phyloP scores from a whole-genome alignment of 2,797 vertebrate species.

The Danio tinwini region DNA sequence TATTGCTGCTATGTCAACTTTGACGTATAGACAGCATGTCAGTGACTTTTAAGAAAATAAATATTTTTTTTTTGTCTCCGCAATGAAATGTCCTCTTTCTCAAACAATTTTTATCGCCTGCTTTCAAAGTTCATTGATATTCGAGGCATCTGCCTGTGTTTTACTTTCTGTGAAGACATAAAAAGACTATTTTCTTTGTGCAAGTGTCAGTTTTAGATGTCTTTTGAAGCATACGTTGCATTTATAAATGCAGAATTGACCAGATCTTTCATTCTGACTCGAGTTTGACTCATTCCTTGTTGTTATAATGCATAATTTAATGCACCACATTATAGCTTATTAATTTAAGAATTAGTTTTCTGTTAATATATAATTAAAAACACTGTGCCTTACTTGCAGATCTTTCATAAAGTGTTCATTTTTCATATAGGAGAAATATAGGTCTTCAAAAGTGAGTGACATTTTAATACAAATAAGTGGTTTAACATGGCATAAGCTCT shows the following conservation, averaged over 20 bases:
- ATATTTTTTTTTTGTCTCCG: neutral
- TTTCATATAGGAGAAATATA: neutral
- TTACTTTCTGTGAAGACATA: neutral
- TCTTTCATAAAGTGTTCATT: constrained; percentile 1
- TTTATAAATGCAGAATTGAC: neutral
- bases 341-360: neutral
- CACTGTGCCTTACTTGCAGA: neutral
- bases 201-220: neutral
- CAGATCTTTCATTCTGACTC: constrained; percentile 11
- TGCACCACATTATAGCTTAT: neutral
- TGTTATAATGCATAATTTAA: constrained; percentile 14
- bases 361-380: neutral
- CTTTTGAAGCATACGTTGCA: neutral
- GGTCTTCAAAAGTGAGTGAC: neutral
- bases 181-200: neutral
- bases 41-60: neutral
- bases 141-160: neutral
- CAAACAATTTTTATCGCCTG: neutral
- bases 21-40: neutral
- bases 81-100: neutral
- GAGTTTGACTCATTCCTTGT: neutral
- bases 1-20: constrained; percentile 7
- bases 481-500: neutral
- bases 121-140: neutral
- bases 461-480: constrained; percentile 11